Evolutionary conservation across 2,113 vertebrate genomes (phyloP).

Genomic region (Antennarius striatus): DNA sequence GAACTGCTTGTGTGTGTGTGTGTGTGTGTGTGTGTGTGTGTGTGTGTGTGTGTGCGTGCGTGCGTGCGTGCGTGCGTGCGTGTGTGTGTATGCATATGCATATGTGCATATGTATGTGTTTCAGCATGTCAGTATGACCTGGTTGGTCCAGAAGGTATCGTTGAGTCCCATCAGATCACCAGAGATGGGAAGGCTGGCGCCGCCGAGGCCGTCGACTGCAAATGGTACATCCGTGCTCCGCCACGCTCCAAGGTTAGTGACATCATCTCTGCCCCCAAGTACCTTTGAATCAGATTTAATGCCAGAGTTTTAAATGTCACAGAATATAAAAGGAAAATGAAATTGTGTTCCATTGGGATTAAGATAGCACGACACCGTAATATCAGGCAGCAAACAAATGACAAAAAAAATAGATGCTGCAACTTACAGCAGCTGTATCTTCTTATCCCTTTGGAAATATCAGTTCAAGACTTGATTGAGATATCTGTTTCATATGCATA

Average conservation of each 20-base stretch:
- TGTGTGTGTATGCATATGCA: slow-evolving; percentile 3
- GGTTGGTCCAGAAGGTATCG: slow-evolving; percentile 96
- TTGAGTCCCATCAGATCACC: slow-evolving; percentile 95
- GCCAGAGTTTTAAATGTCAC: slow-evolving; percentile 36
- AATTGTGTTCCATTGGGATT: slow-evolving; percentile 25
- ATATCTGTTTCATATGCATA: not conserved
- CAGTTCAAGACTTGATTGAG: slow-evolving; percentile 2
- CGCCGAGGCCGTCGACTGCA: slow-evolving; percentile 95
- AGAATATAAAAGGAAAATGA: slow-evolving; percentile 17
- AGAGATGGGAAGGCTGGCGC: slow-evolving; percentile 94
- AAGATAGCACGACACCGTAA: slow-evolving; percentile 12
- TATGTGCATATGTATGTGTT: slow-evolving; percentile 44
- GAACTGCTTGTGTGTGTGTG: not conserved
- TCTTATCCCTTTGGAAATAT: not conserved
- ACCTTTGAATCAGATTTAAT: slow-evolving; percentile 32
- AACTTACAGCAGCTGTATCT: not conserved
- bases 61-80: slow-evolving; percentile 20
- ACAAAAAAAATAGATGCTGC: slow-evolving; percentile 1
- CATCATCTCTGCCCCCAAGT: slow-evolving; percentile 9
- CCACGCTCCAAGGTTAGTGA: slow-evolving; percentile 95
- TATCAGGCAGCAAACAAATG: slow-evolving; percentile 14
- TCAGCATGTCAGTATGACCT: slow-evolving; percentile 97
- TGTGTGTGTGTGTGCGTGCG: slow-evolving; percentile 9
- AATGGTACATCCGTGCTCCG: slow-evolving; percentile 97
- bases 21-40: slow-evolving; percentile 24